Base-by-base conservation (phyloP, 1,140 invertebrate species). In the Augochlora pura region DNA sequence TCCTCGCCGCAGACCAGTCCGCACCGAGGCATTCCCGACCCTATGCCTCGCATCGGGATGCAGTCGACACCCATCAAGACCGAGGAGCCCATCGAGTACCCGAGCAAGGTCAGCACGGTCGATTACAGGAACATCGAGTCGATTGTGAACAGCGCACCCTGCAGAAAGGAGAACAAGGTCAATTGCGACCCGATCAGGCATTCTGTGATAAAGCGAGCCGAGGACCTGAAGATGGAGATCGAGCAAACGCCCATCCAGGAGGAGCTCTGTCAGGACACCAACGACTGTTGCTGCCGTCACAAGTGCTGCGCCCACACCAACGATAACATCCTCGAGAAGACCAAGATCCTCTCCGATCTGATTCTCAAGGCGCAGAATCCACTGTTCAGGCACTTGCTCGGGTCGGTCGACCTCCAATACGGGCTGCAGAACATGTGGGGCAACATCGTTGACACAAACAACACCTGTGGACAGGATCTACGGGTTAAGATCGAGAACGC, bases 61-160 rank as follows among this genome's bases (percentile, higher is more conserved):
- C 92, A 92, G 39, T 92, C 91, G 10, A 93, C 92, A 0, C 92
- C 92, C 9, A 92, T 93, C 9, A 92, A 93, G 49, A 86, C 77
- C 10, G 92, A 93, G 67, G 89, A 92, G 2, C 75, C 84, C 6
- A 63, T 72, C 32, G 90, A 83, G 14, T 83, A 77, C n/a, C 57
- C 67, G 12, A 76, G n/a, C 9, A 93, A 90, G 64, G 82, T 76
- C 9, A 87, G 80, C n/a, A 91, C 86, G 21, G 92, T 93, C 0
- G 92, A 93, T 42, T 93, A 93, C 70, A 83, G 92, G 39, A 93
- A 93, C 76, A 93, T 93, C 77, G 92, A 93, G 9, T 93, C 92
- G 2, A 93, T 93, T 38, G 89, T 93, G 0, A 92, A 91, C 57
- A 83, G 87, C 38, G 88, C 90, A 0, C 88, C 91, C 2, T 87